Percentiles rank a stretch among this genome's conserved stretches.
Evolutionary conservation across 2,888 invertebrate species (phyloP).

Genomic region (Drosophila stalkeri): DNA sequence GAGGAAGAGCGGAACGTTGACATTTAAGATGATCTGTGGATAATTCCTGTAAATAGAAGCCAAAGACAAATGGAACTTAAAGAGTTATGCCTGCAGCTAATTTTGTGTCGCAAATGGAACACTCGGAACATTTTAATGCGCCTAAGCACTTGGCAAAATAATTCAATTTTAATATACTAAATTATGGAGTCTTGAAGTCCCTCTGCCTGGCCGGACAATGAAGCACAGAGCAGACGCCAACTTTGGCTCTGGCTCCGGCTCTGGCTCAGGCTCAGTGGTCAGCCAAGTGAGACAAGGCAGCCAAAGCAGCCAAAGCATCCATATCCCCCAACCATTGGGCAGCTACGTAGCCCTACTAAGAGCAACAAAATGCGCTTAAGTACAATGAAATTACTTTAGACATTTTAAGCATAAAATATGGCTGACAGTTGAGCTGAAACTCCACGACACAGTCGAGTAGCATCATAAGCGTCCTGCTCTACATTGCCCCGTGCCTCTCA

Average conservation of each 20-base stretch:
- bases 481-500: not conserved
- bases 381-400: constrained; percentile 77
- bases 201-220: constrained; percentile 9
- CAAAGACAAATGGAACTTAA: constrained; percentile 2
- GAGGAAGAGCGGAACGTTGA: not conserved
- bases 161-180: constrained; percentile 78
- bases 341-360: not conserved
- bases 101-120: not conserved
- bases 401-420: constrained; percentile 81
- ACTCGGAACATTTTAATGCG: constrained; percentile 36
- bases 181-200: constrained; percentile 30
- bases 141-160: constrained; percentile 62
- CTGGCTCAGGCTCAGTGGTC: constrained; percentile 33
- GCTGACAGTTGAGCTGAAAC: constrained; percentile 72
- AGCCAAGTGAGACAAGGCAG: constrained; percentile 37
- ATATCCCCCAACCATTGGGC: constrained; percentile 3
- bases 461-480: constrained; percentile 37
- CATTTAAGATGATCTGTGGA: not conserved
- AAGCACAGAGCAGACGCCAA: not conserved
- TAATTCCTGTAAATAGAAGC: not conserved
- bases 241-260: too few relatives aligned
- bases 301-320: constrained; percentile 20
- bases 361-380: constrained; percentile 56
- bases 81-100: constrained; percentile 1
- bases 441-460: constrained; percentile 40